phyloP scores from a whole-genome alignment of 2,797 vertebrate species.

The Rhabdomys pumilio region DNA sequence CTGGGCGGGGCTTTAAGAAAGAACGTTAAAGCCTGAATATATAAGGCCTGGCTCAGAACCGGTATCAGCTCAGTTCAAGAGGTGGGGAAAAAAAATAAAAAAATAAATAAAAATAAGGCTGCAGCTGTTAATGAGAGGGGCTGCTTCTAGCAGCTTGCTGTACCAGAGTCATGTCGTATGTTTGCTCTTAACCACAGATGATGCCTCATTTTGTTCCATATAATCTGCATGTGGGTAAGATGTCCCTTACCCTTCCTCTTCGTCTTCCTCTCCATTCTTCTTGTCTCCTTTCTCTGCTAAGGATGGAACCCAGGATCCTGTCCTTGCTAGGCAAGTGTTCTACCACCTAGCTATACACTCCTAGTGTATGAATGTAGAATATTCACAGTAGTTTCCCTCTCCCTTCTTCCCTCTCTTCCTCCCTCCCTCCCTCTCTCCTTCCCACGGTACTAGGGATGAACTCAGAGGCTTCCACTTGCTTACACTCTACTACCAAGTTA shows the following conservation, averaged over 20 bases:
- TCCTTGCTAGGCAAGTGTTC: neutral
- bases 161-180: neutral
- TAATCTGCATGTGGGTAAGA: neutral
- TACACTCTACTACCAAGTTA: neutral
- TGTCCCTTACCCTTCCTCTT: neutral
- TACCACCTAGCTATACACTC: neutral
- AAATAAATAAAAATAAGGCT: neutral
- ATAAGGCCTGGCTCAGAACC: neutral
- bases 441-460: neutral
- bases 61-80: slow-evolving; percentile 23
- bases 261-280: neutral
- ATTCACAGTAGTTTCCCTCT: neutral
- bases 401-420: neutral
- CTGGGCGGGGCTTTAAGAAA: neutral
- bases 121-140: neutral
- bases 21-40: neutral
- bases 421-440: neutral
- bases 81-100: neutral
- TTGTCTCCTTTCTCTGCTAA: neutral
- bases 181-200: neutral
- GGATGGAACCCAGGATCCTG: neutral
- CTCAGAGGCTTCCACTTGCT: neutral
- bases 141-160: neutral
- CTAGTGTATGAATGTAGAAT: neutral
- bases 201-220: slow-evolving; percentile 9